Evolutionary conservation across 2,113 vertebrate genomes (phyloP).

Genomic region (Oryzias javanicus): DNA sequence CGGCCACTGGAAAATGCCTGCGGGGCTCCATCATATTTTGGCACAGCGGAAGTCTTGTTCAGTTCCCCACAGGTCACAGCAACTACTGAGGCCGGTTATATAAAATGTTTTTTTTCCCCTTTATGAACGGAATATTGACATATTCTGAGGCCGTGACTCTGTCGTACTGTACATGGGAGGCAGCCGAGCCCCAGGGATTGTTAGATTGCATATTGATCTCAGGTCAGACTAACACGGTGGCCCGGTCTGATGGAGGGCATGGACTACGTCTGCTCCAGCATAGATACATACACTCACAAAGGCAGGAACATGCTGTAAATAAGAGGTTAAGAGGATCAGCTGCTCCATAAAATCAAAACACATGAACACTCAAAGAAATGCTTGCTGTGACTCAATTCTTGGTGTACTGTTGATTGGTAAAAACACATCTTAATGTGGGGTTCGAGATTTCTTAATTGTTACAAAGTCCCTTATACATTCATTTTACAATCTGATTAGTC

Average conservation of each 20-base stretch:
- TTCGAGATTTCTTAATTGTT: too few species aligned
- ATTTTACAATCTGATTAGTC: too few species aligned
- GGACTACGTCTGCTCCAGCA: constrained; percentile 37
- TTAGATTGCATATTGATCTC: constrained; percentile 76
- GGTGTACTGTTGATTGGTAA: too few species aligned
- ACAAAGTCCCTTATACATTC: too few species aligned
- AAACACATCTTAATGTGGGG: too few species aligned
- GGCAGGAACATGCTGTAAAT: constrained; percentile 18
- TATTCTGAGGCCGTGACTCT: constrained; percentile 12
- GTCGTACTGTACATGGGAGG: constrained; percentile 35
- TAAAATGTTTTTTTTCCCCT: constrained; percentile 57
- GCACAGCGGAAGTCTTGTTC: constrained; percentile 10
- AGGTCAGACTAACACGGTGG: constrained; percentile 65
- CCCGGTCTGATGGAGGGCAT: constrained; percentile 59
- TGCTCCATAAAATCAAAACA: background rate
- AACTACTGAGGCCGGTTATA: constrained; percentile 51
- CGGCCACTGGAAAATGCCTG: constrained; percentile 38
- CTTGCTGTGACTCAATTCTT: background rate
- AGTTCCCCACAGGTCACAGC: background rate
- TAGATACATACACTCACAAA: constrained; percentile 1
- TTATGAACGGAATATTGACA: constrained; percentile 46
- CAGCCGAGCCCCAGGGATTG: constrained; percentile 53
- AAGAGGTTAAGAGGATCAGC: background rate
- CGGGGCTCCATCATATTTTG: constrained; percentile 24
- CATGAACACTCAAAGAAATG: background rate